A percentile compares a stretch with the other conserved stretches of the same genome.
Conservation (phyloP, 2,113 vertebrate species). For the Typhlomys cinereus region DNA sequence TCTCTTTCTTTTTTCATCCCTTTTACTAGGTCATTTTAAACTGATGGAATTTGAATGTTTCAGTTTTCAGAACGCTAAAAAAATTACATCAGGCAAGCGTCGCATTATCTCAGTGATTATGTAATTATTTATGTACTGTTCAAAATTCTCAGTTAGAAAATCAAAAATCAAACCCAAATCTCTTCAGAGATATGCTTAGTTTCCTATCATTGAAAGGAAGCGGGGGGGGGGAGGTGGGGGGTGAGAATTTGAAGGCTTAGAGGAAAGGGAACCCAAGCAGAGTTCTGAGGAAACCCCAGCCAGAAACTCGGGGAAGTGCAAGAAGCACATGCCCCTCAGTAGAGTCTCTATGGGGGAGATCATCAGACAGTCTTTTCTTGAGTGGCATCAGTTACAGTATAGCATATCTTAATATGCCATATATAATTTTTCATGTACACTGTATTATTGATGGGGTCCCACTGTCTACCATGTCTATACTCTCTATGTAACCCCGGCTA, state of each 20-base stretch:
- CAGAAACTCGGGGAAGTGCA: background rate
- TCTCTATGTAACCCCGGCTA: too few species aligned
- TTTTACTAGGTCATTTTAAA: background rate
- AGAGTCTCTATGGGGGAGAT: background rate
- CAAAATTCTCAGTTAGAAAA: background rate
- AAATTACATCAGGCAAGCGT: background rate
- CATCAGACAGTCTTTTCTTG: background rate
- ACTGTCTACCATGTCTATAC: too few species aligned
- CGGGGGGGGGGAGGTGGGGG: too few species aligned
- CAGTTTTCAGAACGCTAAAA: background rate
- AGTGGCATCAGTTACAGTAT: too few species aligned
- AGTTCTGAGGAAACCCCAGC: background rate
- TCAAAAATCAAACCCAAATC: background rate
- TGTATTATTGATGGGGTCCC: too few species aligned
- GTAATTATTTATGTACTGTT: background rate
- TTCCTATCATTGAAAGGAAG: background rate
- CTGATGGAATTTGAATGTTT: background rate
- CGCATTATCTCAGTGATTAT: background rate
- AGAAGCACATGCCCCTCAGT: background rate
- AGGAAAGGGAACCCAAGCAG: background rate
- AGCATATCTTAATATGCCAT: too few species aligned
- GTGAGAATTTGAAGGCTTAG: background rate
- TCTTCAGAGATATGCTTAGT: background rate
- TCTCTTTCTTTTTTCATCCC: background rate
- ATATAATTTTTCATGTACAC: too few species aligned